Conservation (phyloP, 2,113 vertebrate species). For the Melanerpes aurifrons region DNA sequence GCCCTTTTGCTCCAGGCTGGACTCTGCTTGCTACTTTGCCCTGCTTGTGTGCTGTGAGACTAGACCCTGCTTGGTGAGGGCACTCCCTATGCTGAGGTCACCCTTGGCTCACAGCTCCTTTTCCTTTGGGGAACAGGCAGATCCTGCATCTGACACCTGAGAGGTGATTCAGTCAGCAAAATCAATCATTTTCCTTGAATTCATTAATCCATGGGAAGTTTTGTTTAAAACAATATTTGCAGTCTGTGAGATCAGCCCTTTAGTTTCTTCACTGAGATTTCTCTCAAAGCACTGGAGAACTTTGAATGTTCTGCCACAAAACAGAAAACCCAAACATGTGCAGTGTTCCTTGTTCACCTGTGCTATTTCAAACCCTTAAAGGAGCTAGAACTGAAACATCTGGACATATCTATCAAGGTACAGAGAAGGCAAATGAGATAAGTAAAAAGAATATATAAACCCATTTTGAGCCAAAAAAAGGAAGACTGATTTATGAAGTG, state of each 20-base stretch:
- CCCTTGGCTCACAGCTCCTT: rapidly evolving
- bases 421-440: background rate
- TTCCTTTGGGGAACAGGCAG: background rate
- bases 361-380: background rate
- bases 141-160: background rate
- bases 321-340: background rate
- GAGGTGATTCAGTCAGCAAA: background rate
- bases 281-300: background rate
- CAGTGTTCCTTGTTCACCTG: background rate
- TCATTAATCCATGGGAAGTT: background rate
- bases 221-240: background rate
- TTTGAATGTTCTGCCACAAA: background rate
- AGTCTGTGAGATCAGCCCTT: background rate
- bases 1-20: background rate
- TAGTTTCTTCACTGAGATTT: background rate
- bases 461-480: background rate
- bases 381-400: background rate
- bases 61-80: background rate
- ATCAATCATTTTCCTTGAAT: background rate
- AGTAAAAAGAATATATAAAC: background rate
- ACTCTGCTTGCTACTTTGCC: background rate
- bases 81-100: background rate
- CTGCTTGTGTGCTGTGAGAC: background rate
- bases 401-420: background rate
- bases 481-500: background rate